Conservation (phyloP, 2,113 vertebrate genomes). For the Macroglossus sobrinus region DNA sequence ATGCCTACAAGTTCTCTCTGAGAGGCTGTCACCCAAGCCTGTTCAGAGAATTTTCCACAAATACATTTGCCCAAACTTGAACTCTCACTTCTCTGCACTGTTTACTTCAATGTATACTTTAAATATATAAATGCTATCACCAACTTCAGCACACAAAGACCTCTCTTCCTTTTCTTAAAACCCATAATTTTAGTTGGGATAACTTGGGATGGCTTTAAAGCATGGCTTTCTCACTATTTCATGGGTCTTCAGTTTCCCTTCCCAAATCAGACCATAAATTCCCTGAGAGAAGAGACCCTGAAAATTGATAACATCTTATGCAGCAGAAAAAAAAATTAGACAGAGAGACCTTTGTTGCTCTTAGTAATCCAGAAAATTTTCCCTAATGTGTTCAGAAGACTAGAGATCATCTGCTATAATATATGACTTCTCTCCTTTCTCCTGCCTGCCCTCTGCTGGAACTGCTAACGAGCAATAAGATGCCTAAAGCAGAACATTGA, state of each 20-base stretch:
- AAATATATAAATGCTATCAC: background rate
- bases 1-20: background rate
- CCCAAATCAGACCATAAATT: background rate
- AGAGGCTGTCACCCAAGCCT: background rate
- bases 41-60: background rate
- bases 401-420: background rate
- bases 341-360: background rate
- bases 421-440: slow-evolving; percentile 13
- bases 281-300: background rate
- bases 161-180: background rate
- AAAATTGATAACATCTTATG: background rate
- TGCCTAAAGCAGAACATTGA: background rate
- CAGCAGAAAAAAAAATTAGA: background rate
- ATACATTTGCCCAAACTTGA: background rate
- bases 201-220: background rate
- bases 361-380: slow-evolving; percentile 26
- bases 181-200: background rate
- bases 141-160: background rate
- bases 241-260: background rate
- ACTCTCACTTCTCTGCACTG: background rate
- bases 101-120: background rate
- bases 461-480: background rate
- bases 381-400: background rate
- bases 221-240: background rate
- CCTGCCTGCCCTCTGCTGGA: slow-evolving; percentile 76